Percentiles rank a stretch among this genome's conserved stretches.
phyloP scores from a whole-genome alignment of 2,113 vertebrate species.

The Emydura subglobosa region DNA sequence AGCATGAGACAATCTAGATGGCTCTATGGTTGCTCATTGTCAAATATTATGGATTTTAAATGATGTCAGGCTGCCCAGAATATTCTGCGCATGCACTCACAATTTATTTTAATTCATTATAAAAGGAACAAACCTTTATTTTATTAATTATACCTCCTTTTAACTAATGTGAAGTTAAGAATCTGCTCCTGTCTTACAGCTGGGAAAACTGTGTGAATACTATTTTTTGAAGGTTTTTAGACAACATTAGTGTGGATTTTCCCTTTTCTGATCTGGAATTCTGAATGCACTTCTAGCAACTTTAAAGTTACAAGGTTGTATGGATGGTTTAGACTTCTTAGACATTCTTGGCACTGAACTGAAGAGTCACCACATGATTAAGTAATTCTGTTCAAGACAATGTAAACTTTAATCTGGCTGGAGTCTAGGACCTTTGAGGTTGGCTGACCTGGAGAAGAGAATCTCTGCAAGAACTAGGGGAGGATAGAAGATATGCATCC shows the following conservation, averaged over 20 bases:
- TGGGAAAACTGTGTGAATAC: background rate
- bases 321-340: background rate
- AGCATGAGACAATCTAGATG: background rate
- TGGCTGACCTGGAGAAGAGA: background rate
- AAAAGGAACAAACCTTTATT: background rate
- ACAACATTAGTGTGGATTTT: background rate
- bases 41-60: slow-evolving; percentile 14
- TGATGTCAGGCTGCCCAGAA: background rate
- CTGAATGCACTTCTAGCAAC: background rate
- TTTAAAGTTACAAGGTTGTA: background rate
- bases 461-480: background rate
- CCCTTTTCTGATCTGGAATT: background rate
- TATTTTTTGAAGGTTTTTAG: slow-evolving; percentile 2
- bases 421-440: background rate
- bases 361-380: background rate
- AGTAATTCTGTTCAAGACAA: background rate
- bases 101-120: background rate
- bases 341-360: background rate
- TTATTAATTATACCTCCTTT: background rate
- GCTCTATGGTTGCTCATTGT: background rate
- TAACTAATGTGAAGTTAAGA: background rate
- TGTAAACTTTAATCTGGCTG: background rate
- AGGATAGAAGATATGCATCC: background rate
- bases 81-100: background rate
- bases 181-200: background rate